Evolutionary conservation across 2,797 vertebrate genomes (phyloP), one percentile per base, ranked within the genome.

Genomic region (Orestias chungarensis): DNA sequence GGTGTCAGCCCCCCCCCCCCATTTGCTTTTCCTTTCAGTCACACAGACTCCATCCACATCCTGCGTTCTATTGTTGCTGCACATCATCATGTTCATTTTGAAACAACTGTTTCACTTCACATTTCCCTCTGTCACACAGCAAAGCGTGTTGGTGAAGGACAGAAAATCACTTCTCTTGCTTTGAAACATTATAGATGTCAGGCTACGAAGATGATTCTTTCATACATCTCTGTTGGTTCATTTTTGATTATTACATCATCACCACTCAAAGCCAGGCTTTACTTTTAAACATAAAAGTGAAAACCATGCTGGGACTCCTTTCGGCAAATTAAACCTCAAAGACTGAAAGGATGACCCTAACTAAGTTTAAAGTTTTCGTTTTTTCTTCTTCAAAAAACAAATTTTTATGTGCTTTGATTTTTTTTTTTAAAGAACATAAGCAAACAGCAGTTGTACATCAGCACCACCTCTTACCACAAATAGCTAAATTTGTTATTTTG

Each of bases 1-100:
- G 89, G 83, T 86, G 79, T 79, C 67, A 61, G 57, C 35, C 23
- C 25, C 66, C 46, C 33, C 64, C 66, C 3, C 23, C 57, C 29
- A 23, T 20, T 23, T 29, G 62, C 43, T 46, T 68, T 61, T 9
- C 49, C 7, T 44, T 75, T 65, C 67, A 77, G 49, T 74, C 40
- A 50, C 1, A 15, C 54, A 38, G 20, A 42, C 25, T 40, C 29
- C 46, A 18, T 47, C 44, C 29, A n/a, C 44, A 38, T 25, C 49
- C 27, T 14, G 27, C 33, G 66, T 40, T 1, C 54, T 49, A 23
- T 20, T 68, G 23, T 40, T 17, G 55, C 43, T 40, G 15, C 55
- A 23, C 27, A 35, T 43, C 35, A 52, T 65, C 11, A 44, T 50
- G 42, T 75, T 17, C 40, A 18, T 35, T n/a, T 69, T 29, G 69